Conservation (phyloP, 2,888 invertebrate species). For the Aporophyla lueneburgensis region DNA sequence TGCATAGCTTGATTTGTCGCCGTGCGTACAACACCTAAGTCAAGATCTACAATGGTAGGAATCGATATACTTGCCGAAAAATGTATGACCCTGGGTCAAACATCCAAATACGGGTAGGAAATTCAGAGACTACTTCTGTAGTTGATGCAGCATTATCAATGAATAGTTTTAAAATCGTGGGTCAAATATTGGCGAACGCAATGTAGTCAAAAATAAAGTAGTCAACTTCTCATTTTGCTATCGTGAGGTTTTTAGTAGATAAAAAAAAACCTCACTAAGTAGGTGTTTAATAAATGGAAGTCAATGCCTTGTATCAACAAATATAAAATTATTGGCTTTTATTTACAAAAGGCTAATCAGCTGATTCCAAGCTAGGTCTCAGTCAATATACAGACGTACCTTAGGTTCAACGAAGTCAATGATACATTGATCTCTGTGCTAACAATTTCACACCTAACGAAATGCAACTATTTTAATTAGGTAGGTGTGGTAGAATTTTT, state of each 20-base stretch:
- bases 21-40: background rate
- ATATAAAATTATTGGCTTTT: background rate
- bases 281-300: background rate
- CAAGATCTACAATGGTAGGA: background rate
- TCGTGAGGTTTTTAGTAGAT: too few relatives aligned
- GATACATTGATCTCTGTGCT: background rate
- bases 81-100: background rate
- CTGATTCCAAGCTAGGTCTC: background rate
- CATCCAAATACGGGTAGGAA: background rate
- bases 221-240: too few relatives aligned
- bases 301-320: background rate
- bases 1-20: too few relatives aligned
- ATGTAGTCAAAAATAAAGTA: background rate
- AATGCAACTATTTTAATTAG: slow-evolving; percentile 2
- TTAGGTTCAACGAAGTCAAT: background rate
- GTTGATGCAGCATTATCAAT: background rate
- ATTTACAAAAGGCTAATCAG: background rate
- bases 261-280: background rate
- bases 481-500: background rate
- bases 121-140: background rate
- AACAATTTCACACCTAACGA: slow-evolving; percentile 1
- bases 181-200: background rate
- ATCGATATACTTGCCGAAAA: background rate
- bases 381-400: background rate
- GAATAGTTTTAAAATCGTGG: background rate